Conservation (phyloP, 2,113 vertebrate genomes). For the Anser cygnoides region DNA sequence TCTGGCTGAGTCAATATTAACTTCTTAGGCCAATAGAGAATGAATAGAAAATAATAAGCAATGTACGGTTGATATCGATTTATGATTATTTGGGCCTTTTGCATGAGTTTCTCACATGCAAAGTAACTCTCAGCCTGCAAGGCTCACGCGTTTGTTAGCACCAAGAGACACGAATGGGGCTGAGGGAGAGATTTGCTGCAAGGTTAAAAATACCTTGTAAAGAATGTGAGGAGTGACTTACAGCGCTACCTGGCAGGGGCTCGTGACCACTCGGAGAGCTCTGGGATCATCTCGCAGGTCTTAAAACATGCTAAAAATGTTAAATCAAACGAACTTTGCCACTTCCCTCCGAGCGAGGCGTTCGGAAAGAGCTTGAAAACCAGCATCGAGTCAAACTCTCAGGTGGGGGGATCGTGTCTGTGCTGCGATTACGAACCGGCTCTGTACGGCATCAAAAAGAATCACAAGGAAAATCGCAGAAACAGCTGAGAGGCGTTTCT, state of each 20-base stretch:
- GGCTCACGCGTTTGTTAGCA: accelerated
- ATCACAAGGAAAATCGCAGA: background rate
- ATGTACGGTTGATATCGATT: slow-evolving; percentile 51
- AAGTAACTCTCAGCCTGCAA: background rate
- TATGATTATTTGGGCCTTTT: slow-evolving; percentile 55
- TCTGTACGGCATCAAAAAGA: background rate
- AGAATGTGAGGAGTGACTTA: background rate
- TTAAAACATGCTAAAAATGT: background rate
- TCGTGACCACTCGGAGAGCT: background rate
- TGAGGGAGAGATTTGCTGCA: background rate
- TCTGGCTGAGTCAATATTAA: slow-evolving; percentile 36
- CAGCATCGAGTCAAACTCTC: background rate
- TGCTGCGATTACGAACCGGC: background rate
- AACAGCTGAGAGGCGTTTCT: background rate
- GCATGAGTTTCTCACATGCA: slow-evolving; percentile 20
- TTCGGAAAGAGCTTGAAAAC: background rate
- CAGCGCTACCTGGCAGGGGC: background rate
- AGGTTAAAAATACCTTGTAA: background rate
- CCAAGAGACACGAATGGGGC: background rate
- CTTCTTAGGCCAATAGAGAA: slow-evolving; percentile 53
- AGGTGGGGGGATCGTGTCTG: background rate
- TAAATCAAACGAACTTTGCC: background rate
- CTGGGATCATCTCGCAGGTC: background rate
- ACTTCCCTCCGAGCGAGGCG: accelerated
- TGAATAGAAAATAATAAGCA: slow-evolving; percentile 47